Conservation (phyloP, 2,888 invertebrate species). For the Ormyrus thymus region DNA sequence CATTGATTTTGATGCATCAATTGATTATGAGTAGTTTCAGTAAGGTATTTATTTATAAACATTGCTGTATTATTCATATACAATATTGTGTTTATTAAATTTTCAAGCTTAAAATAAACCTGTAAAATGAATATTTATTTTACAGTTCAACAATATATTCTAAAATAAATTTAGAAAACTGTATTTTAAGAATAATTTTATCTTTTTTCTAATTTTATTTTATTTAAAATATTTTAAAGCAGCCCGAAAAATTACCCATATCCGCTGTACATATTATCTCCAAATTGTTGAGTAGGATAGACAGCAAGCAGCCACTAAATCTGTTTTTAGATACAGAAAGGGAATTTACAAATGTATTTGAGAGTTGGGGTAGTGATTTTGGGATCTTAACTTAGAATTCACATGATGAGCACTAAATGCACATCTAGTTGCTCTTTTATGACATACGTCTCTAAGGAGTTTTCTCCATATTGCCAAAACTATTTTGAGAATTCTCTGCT, state of each 20-base stretch:
- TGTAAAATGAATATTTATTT: not conserved
- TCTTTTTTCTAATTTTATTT: not conserved
- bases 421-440: slow-evolving; percentile 52
- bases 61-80: too few relatives aligned
- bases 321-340: slow-evolving; percentile 51
- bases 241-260: not conserved
- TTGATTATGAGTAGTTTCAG: too few relatives aligned
- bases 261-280: slow-evolving; percentile 1
- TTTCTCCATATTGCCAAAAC: slow-evolving; percentile 60
- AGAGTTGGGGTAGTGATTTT: slow-evolving; percentile 48
- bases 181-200: slow-evolving; percentile 1
- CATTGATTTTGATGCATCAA: too few relatives aligned
- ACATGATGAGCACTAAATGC: slow-evolving; percentile 30
- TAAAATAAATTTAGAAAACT: slow-evolving; percentile 3
- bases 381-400: slow-evolving; percentile 44
- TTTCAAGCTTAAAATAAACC: too few relatives aligned
- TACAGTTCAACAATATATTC: not conserved
- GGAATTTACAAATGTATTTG: slow-evolving; percentile 28
- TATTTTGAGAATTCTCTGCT: slow-evolving; percentile 71
- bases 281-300: slow-evolving; percentile 36
- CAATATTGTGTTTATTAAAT: too few relatives aligned
- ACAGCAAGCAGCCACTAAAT: slow-evolving; percentile 35
- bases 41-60: slow-evolving; percentile 12
- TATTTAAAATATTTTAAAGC: too few relatives aligned
- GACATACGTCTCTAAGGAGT: slow-evolving; percentile 39